Conservation (phyloP, 2,113 vertebrate genomes). For the Aphyosemion australe region DNA sequence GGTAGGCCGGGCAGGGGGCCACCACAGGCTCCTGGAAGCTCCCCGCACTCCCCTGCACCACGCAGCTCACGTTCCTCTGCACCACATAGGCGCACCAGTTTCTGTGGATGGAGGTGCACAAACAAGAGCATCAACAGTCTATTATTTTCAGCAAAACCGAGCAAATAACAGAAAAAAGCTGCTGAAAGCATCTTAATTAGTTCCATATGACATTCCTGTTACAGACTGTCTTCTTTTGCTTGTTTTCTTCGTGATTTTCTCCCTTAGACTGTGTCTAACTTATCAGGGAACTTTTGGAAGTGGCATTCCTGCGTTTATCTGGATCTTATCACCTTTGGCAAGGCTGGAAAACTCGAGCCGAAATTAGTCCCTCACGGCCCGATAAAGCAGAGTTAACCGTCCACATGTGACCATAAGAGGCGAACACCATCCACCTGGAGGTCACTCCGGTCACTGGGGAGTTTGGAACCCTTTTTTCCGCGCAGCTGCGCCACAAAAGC, state of each 20-base stretch:
- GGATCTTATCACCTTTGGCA: slow-evolving; percentile 46
- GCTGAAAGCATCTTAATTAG: too few species aligned
- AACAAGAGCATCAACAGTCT: not conserved
- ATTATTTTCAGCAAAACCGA: not conserved
- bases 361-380: slow-evolving; percentile 28
- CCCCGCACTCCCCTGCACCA: slow-evolving; percentile 89
- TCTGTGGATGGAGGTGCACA: slow-evolving; percentile 69
- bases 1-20: slow-evolving; percentile 84
- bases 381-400: slow-evolving; percentile 31
- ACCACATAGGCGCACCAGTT: slow-evolving; percentile 98
- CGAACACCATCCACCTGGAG: not conserved
- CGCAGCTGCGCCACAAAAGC: slow-evolving; percentile 8
- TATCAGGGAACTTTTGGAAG: slow-evolving; percentile 6
- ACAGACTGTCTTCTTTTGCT: not conserved
- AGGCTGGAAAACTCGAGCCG: slow-evolving; percentile 20
- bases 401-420: slow-evolving; percentile 39
- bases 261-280: not conserved
- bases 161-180: not conserved
- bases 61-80: slow-evolving; percentile 93
- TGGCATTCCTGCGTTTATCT: slow-evolving; percentile 55
- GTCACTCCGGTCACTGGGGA: slow-evolving; percentile 1
- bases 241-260: not conserved
- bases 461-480: not conserved
- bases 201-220: too few species aligned
- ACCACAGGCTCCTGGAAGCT: slow-evolving; percentile 88